These are phyloP conservation scores for Harpagus bidentatus DNA, from an alignment of 2,113 vertebrate genomes.

Conservation along the genomic window DNA sequence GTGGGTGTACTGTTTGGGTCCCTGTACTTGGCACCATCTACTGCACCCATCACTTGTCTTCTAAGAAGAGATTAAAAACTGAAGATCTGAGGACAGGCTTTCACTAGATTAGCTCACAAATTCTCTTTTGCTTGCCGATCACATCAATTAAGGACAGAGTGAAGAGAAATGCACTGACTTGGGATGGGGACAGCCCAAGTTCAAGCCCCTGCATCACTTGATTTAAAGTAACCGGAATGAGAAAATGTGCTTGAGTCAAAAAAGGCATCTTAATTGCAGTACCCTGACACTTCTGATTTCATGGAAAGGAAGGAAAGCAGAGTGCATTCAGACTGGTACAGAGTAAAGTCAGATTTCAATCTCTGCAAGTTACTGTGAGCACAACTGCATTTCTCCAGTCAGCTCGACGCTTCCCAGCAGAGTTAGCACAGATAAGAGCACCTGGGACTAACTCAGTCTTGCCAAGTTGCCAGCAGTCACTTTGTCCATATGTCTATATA, in stretches of 20 bases:
- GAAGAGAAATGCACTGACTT: background rate
- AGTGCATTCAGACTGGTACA: background rate
- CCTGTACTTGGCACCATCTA: conserved; percentile 14
- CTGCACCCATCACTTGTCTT: conserved; percentile 28
- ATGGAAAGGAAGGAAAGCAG: background rate
- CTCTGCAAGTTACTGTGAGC: background rate
- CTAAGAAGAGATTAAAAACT: conserved; percentile 26
- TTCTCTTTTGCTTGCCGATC: conserved; percentile 23
- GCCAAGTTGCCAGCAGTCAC: background rate
- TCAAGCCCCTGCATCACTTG: background rate
- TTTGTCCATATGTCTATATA: background rate
- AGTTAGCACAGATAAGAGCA: background rate
- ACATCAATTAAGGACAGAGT: background rate
- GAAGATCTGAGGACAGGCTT: conserved; percentile 9
- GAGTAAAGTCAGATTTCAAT: background rate
- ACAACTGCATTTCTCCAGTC: background rate
- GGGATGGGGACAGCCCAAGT: background rate
- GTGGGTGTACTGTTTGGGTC: conserved; percentile 41
- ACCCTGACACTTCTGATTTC: background rate
- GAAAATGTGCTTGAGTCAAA: background rate
- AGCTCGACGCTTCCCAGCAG: background rate
- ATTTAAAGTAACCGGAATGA: background rate
- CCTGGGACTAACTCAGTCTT: background rate
- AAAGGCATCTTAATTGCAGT: background rate
- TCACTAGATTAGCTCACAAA: conserved; percentile 2